A percentile compares a stretch with the other conserved stretches of the same genome.
These are phyloP conservation scores for Vanessa cardui DNA, from an alignment of 2,888 invertebrate species.

Conservation along the genomic window DNA sequence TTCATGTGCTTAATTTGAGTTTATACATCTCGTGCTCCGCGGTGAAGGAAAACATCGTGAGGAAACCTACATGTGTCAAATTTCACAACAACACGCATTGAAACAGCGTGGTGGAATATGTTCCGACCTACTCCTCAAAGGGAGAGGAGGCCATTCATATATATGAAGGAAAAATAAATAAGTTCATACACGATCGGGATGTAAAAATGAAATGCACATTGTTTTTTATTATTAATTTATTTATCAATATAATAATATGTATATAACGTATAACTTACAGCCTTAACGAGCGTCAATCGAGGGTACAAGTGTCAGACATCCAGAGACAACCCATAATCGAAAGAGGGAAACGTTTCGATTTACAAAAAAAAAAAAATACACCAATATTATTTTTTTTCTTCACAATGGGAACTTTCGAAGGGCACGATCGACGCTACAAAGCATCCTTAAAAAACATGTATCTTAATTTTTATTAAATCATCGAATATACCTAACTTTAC, in stretches of 20 bases:
- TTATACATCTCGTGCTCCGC: too few species aligned
- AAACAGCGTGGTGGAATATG: too few species aligned
- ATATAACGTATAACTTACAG: slow-evolving; percentile 82
- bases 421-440: slow-evolving; percentile 54
- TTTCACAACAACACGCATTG: too few species aligned
- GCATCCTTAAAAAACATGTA: slow-evolving; percentile 59
- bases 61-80: too few species aligned
- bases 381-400: slow-evolving; percentile 44
- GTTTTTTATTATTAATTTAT: slow-evolving; percentile 81
- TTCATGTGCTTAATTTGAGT: too few species aligned
- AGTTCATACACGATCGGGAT: neutral
- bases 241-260: slow-evolving; percentile 82
- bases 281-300: slow-evolving; percentile 61
- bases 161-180: too few species aligned
- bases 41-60: too few species aligned
- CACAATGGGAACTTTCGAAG: slow-evolving; percentile 34
- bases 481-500: slow-evolving; percentile 49
- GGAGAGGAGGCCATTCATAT: too few species aligned
- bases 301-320: slow-evolving; percentile 28
- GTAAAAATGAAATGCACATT: slow-evolving; percentile 39
- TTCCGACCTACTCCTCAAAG: too few species aligned
- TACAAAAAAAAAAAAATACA: slow-evolving; percentile 56
- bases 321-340: slow-evolving; percentile 32
- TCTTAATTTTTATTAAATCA: slow-evolving; percentile 56
- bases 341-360: slow-evolving; percentile 40